Conservation (phyloP, 1,140 invertebrate species). For the Sycophaga agraensis region DNA sequence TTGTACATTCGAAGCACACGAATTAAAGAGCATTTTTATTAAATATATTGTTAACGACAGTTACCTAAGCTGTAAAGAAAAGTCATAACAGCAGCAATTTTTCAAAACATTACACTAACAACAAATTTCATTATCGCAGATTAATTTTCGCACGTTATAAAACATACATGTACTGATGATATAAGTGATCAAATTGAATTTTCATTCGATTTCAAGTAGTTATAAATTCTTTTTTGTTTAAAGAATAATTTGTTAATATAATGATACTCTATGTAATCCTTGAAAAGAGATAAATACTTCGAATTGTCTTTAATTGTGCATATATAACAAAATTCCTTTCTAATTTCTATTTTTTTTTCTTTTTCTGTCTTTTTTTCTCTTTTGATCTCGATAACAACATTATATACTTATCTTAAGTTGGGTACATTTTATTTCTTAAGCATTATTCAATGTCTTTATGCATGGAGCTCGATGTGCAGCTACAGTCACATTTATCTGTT, state of each 20-base stretch:
- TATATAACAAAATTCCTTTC: slow-evolving; percentile 17
- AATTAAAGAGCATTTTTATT: slow-evolving; percentile 7
- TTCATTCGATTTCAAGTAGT: no score
- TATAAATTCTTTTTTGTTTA: no score
- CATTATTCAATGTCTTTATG: slow-evolving; percentile 57
- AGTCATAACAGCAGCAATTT: background rate
- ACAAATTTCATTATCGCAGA: background rate
- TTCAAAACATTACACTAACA: background rate
- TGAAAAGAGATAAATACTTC: no score
- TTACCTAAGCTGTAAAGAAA: background rate
- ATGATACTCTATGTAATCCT: no score
- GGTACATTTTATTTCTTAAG: slow-evolving; percentile 47
- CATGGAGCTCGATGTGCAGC: slow-evolving; percentile 59
- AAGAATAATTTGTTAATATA: no score
- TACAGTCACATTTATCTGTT: slow-evolving; percentile 53
- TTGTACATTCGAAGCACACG: background rate
- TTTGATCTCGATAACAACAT: slow-evolving; percentile 21
- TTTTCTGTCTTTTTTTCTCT: slow-evolving; percentile 12
- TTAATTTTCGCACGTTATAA: background rate
- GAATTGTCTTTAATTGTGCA: slow-evolving; percentile 19
- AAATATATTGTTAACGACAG: no score
- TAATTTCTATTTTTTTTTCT: slow-evolving; percentile 1
- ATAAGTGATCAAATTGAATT: no score
- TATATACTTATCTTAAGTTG: slow-evolving; percentile 34
- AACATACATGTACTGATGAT: no score